These are phyloP conservation scores for Ursus arctos DNA, from an alignment of 2,113 vertebrate genomes.

Conservation along the genomic window DNA sequence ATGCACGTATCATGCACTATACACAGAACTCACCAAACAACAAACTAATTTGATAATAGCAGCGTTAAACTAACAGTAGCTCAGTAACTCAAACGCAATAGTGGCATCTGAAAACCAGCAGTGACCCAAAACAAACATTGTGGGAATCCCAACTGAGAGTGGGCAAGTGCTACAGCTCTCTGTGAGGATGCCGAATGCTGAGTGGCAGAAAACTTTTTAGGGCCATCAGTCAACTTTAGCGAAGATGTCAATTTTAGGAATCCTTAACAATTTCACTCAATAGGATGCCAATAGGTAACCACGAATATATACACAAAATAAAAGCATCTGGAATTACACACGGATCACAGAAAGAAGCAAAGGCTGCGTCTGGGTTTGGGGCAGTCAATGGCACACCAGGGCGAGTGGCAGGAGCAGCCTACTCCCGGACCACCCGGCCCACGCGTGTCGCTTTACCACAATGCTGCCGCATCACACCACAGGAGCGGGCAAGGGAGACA, in stretches of 20 bases:
- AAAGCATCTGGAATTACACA: rapidly evolving
- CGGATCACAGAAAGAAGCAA: background rate
- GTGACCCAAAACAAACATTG: background rate
- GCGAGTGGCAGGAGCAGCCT: rapidly evolving
- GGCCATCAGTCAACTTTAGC: background rate
- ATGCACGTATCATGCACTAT: background rate
- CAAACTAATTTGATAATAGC: background rate
- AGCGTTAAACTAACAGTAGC: background rate
- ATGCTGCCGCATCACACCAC: background rate
- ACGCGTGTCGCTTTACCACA: background rate
- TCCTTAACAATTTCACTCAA: background rate
- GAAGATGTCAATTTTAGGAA: background rate
- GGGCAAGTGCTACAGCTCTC: background rate
- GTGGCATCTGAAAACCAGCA: background rate
- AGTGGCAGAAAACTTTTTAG: background rate
- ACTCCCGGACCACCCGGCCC: too few species aligned
- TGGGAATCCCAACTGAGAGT: background rate
- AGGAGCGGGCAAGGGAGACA: background rate
- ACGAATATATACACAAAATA: background rate
- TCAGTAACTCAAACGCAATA: background rate
- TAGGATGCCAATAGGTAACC: background rate
- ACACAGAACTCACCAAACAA: background rate
- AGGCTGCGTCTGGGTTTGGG: background rate
- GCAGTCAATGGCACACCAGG: rapidly evolving
- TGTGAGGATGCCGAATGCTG: rapidly evolving